These are phyloP conservation scores for Anastrepha obliqua DNA, from an alignment of 1,140 invertebrate genomes.

Conservation along the genomic window DNA sequence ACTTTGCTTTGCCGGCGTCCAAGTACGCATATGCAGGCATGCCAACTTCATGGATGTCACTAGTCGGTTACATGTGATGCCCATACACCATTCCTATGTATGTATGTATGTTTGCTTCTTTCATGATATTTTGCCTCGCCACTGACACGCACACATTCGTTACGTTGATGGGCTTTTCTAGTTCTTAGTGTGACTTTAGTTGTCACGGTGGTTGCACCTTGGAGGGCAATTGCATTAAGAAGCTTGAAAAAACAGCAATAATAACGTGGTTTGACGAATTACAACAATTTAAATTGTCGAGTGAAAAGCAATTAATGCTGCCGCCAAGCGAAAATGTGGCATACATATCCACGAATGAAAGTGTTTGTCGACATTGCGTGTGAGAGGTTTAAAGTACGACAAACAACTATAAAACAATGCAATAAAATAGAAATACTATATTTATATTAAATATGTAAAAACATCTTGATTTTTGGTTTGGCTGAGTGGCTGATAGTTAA, in stretches of 20 bases:
- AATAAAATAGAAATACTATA: neutral
- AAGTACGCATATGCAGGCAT: neutral
- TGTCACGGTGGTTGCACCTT: conserved; percentile 12
- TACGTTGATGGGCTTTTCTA: neutral
- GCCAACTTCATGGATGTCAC: neutral
- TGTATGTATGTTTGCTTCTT: neutral
- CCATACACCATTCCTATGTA: neutral
- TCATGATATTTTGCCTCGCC: neutral
- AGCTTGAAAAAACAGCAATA: neutral
- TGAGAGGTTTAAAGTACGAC: neutral
- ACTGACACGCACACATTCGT: neutral
- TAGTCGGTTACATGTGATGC: neutral
- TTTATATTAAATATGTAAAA: neutral
- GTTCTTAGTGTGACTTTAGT: conserved; percentile 36
- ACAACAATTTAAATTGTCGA: conserved; percentile 24
- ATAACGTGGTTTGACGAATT: neutral
- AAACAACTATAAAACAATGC: neutral
- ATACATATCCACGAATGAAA: conserved; percentile 4
- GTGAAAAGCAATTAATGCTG: conserved; percentile 31
- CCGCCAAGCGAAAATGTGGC: neutral
- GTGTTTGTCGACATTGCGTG: conserved; percentile 18
- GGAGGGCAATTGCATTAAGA: conserved; percentile 14
- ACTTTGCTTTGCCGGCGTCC: too few species aligned
- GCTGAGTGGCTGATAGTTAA: neutral
- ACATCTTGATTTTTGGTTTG: neutral